Evolutionary conservation across 1,140 invertebrate genomes (phyloP).

Genomic region (Drosophila erecta): DNA sequence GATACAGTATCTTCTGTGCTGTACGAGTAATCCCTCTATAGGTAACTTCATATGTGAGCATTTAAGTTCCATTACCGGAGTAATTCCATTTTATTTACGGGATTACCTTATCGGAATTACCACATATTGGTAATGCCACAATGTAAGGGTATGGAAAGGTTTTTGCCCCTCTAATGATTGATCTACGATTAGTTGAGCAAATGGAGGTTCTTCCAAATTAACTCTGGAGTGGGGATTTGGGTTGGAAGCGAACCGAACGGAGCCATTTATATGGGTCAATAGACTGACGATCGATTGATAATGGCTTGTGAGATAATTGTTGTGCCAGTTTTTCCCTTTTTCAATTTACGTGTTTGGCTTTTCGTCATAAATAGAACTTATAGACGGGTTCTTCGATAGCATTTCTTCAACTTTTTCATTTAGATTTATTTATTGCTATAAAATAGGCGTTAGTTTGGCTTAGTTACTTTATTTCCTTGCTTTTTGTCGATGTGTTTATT

Average conservation of each 20-base stretch:
- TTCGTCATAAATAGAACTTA: constrained; percentile 26
- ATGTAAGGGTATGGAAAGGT: constrained; percentile 41
- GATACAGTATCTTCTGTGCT: no score
- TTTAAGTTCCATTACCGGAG: neutral
- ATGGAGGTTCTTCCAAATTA: constrained; percentile 28
- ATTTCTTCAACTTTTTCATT: neutral
- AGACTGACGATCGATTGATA: constrained; percentile 57
- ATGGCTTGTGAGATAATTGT: constrained; percentile 53
- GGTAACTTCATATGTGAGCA: constrained; percentile 2
- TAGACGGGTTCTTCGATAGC: neutral
- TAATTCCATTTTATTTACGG: neutral
- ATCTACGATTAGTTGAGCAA: constrained; percentile 50
- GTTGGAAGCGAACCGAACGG: constrained; percentile 10
- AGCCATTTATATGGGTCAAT: constrained; percentile 56
- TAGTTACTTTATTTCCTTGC: constrained; percentile 19
- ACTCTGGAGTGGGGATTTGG: constrained; percentile 2
- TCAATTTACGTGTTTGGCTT: constrained; percentile 18
- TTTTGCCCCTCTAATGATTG: constrained; percentile 45
- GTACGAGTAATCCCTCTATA: neutral
- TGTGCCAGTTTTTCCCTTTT: constrained; percentile 26
- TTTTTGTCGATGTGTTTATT: constrained; percentile 47
- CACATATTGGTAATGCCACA: constrained; percentile 13
- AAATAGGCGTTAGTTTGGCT: constrained; percentile 38
- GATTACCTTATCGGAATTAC: constrained; percentile 29
- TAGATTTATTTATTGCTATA: constrained; percentile 54